Percentiles rank a stretch among this genome's conserved stretches.
These are phyloP conservation scores for Danio choprae DNA, from an alignment of 2,797 vertebrate species.

Conservation along the genomic window DNA sequence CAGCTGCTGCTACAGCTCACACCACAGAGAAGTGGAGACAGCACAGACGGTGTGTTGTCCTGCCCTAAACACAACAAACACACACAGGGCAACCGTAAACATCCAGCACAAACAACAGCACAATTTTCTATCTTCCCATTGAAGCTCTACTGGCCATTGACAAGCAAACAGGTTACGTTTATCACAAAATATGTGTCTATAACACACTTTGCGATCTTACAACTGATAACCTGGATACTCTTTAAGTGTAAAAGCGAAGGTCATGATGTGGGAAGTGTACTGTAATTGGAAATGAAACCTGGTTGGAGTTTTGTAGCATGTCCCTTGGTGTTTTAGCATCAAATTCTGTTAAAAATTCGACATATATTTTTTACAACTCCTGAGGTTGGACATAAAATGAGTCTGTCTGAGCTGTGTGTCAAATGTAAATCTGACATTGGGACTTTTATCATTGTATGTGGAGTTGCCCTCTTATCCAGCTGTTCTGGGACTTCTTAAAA, in stretches of 20 bases:
- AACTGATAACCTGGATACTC: not conserved
- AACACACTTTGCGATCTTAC: not conserved
- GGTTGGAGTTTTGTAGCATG: not conserved
- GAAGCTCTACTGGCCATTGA: no score
- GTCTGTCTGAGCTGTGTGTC: not conserved
- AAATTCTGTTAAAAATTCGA: not conserved
- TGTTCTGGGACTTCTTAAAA: not conserved
- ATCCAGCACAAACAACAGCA: conserved; percentile 1
- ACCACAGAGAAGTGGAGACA: conserved; percentile 36
- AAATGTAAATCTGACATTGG: not conserved
- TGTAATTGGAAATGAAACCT: not conserved
- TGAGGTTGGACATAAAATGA: not conserved
- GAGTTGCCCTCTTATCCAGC: no score
- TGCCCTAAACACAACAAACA: conserved; percentile 40
- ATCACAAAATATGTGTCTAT: no score
- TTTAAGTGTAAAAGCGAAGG: not conserved
- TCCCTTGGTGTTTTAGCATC: not conserved
- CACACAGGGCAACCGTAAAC: conserved; percentile 11
- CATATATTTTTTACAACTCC: not conserved
- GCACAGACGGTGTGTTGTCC: conserved; percentile 29
- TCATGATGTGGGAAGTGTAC: not conserved
- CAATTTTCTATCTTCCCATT: no score
- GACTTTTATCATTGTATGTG: not conserved
- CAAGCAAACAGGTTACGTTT: no score
- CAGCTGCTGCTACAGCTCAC: conserved; percentile 54